Evolutionary conservation across 2,797 vertebrate genomes (phyloP).

Genomic region (Clarias platycephalus): DNA sequence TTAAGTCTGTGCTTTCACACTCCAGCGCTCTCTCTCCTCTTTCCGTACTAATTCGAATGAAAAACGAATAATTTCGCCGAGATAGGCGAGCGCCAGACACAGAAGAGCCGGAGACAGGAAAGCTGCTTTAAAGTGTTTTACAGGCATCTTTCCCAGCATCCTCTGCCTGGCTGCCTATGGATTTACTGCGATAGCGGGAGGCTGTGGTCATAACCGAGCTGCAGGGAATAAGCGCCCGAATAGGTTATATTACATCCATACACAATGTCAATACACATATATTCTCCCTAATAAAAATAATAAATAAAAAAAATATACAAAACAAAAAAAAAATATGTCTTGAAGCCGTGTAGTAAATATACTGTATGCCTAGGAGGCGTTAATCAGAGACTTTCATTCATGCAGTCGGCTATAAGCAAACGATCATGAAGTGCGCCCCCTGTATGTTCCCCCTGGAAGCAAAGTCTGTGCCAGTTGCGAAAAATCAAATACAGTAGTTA

Average conservation of each 20-base stretch:
- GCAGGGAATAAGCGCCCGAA: slow-evolving; percentile 48
- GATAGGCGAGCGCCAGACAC: neutral
- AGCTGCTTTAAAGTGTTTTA: slow-evolving; percentile 53
- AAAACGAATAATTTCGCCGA: slow-evolving; percentile 33
- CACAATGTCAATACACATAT: slow-evolving; percentile 44
- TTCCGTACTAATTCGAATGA: slow-evolving; percentile 27
- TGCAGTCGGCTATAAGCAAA: slow-evolving; percentile 3
- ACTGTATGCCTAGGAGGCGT: neutral
- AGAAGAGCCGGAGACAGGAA: slow-evolving; percentile 32
- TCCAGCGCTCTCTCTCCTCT: neutral
- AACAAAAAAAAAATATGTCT: neutral
- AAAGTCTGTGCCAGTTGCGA: neutral
- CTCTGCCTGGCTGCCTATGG: slow-evolving; percentile 33
- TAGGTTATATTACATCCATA: slow-evolving; percentile 42
- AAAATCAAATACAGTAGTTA: neutral
- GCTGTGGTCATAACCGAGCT: slow-evolving; percentile 45
- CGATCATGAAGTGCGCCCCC: neutral
- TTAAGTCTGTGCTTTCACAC: slow-evolving; percentile 43
- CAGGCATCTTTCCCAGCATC: slow-evolving; percentile 43
- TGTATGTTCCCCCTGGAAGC: neutral
- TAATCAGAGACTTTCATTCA: slow-evolving; percentile 9
- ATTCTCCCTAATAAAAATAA: slow-evolving; percentile 45
- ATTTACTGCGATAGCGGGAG: slow-evolving; percentile 49
- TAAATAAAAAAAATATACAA: neutral
- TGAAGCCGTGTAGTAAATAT: slow-evolving; percentile 28